Evolutionary conservation across 2,113 vertebrate species (phyloP).

Genomic region (Sterna hirundo): DNA sequence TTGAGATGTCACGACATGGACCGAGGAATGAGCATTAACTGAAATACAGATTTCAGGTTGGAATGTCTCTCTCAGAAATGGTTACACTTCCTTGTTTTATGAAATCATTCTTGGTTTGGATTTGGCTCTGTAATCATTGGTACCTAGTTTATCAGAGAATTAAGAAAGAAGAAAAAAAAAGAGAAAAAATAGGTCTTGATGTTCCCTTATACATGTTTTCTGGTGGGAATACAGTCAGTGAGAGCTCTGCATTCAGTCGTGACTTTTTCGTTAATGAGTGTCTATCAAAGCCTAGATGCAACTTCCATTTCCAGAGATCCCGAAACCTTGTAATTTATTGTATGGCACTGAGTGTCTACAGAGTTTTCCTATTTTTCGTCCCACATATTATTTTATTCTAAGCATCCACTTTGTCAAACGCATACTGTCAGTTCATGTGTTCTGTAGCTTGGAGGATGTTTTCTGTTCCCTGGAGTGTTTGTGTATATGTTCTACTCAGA

Average conservation of each 20-base stretch:
- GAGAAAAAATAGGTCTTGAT: neutral
- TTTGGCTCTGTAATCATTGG: neutral
- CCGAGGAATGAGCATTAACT: neutral
- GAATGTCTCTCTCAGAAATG: neutral
- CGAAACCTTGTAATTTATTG: neutral
- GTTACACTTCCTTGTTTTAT: neutral
- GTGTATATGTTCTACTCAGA: neutral
- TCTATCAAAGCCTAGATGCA: neutral
- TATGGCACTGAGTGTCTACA: neutral
- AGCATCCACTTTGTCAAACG: neutral
- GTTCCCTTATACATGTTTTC: neutral
- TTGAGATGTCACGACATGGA: rapidly evolving
- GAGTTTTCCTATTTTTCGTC: neutral
- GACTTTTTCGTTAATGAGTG: neutral
- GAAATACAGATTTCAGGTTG: neutral
- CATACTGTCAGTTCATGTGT: neutral
- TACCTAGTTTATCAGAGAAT: neutral
- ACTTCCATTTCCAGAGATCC: neutral
- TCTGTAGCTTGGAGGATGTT: neutral
- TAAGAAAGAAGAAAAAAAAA: neutral
- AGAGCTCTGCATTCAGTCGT: neutral
- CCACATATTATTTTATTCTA: neutral
- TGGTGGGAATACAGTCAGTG: neutral
- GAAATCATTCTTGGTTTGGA: neutral
- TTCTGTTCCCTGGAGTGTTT: neutral